A percentile compares a stretch with the other conserved stretches of the same genome.
Conservation (phyloP, 2,797 vertebrate genomes). For the Darevskia mixta region DNA sequence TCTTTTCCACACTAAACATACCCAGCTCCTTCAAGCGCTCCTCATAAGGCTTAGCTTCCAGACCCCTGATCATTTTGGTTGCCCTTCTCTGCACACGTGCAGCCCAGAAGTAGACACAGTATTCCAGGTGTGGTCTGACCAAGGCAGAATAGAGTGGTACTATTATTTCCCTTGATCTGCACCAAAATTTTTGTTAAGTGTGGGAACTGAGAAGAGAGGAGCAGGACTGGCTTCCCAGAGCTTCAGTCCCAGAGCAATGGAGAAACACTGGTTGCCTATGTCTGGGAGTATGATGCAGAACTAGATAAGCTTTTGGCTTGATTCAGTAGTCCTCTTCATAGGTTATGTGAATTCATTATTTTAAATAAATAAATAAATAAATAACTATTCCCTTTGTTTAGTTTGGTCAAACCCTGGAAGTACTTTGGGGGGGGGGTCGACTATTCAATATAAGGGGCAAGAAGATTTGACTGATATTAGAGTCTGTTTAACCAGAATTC, state of each 20-base stretch:
- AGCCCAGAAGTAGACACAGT: too few relatives aligned
- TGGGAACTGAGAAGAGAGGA: neutral
- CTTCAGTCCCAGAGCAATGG: neutral
- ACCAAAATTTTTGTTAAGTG: too few relatives aligned
- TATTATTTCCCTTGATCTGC: too few relatives aligned
- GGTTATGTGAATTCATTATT: neutral
- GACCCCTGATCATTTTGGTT: too few relatives aligned
- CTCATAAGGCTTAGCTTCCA: too few relatives aligned
- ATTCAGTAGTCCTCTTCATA: neutral
- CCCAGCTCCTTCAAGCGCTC: too few relatives aligned
- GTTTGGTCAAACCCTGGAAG: neutral
- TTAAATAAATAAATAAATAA: too few relatives aligned
- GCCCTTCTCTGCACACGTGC: too few relatives aligned
- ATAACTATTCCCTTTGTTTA: neutral
- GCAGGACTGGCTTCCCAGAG: neutral
- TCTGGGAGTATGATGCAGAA: neutral
- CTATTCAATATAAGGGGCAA: neutral
- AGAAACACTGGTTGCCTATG: neutral
- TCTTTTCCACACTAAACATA: too few relatives aligned
- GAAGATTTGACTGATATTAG: neutral
- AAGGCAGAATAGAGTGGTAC: too few relatives aligned
- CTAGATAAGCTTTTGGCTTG: neutral
- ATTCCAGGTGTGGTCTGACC: too few relatives aligned
- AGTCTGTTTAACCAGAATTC: neutral
- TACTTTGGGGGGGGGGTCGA: neutral